Conservation (phyloP, 2,797 vertebrate species). For the Lophius americanus region DNA sequence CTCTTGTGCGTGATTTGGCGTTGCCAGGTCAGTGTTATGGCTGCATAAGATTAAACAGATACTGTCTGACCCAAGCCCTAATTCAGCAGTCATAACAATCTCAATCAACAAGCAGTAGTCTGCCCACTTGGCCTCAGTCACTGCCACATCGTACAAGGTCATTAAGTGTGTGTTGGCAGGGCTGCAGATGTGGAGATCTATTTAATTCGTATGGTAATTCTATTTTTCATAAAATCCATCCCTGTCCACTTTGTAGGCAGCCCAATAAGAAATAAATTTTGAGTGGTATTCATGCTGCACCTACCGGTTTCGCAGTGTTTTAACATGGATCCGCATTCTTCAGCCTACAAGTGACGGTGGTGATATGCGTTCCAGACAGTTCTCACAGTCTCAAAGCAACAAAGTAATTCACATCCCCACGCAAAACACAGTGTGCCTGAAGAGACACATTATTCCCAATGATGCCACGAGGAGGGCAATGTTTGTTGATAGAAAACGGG, state of each 20-base stretch:
- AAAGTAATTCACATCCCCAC: constrained; percentile 40
- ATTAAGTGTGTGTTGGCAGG: constrained; percentile 32
- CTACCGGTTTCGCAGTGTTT: constrained; percentile 38
- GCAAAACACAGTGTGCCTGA: constrained; percentile 27
- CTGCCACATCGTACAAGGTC: constrained; percentile 27
- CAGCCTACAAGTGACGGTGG: constrained; percentile 33
- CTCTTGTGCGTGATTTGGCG: constrained; percentile 18
- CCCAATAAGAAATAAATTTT: constrained; percentile 43
- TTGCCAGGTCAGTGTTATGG: constrained; percentile 1
- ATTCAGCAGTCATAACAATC: constrained; percentile 64
- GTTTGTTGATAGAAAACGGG: constrained; percentile 64
- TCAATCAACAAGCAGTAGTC: constrained; percentile 42
- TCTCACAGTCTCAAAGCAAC: constrained; percentile 64
- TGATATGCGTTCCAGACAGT: constrained; percentile 41
- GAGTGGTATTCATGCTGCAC: constrained; percentile 25
- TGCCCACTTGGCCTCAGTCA: constrained; percentile 22
- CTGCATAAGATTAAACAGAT: constrained; percentile 44
- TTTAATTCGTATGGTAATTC: constrained; percentile 34
- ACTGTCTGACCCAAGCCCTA: constrained; percentile 18
- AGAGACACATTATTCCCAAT: constrained; percentile 56
- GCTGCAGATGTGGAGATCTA: constrained; percentile 26
- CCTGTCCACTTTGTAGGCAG: constrained; percentile 12
- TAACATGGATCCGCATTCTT: constrained; percentile 71
- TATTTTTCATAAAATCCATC: constrained; percentile 41
- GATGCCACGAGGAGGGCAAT: constrained; percentile 63